phyloP scores from a whole-genome alignment of 2,113 vertebrate species.

The Uria lomvia region DNA sequence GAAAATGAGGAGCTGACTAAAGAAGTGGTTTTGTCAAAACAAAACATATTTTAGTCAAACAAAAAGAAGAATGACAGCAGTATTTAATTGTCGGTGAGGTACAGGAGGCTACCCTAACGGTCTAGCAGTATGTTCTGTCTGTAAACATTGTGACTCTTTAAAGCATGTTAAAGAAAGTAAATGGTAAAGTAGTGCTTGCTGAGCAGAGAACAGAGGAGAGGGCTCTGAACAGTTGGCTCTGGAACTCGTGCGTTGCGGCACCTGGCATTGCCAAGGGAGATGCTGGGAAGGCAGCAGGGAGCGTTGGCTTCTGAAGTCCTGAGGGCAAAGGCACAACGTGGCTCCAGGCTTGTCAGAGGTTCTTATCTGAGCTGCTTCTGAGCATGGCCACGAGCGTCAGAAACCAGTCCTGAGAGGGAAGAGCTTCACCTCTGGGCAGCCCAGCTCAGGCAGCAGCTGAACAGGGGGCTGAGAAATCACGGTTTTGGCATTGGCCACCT shows the following conservation, averaged over 20 bases:
- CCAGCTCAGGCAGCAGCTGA: not conserved
- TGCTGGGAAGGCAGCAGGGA: not conserved
- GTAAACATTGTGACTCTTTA: not conserved
- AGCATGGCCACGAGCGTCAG: rapidly evolving
- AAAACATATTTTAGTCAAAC: not conserved
- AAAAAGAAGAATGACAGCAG: not conserved
- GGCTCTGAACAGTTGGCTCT: not conserved
- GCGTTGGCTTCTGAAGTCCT: not conserved
- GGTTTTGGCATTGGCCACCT: not conserved
- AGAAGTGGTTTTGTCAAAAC: not conserved
- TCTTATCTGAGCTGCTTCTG: not conserved
- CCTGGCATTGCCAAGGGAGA: not conserved
- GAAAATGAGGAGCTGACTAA: not conserved
- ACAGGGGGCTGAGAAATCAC: not conserved
- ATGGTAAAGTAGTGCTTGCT: not conserved
- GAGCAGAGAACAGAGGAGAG: not conserved
- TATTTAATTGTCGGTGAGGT: not conserved
- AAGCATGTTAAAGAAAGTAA: not conserved
- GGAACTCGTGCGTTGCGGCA: not conserved
- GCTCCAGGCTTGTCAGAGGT: not conserved
- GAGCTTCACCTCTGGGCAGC: not conserved
- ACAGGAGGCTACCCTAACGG: not conserved
- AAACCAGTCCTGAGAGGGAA: not conserved
- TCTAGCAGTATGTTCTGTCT: not conserved
- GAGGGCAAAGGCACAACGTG: not conserved